A percentile compares a stretch with the other conserved stretches of the same genome.
phyloP scores from a whole-genome alignment of 1,140 invertebrate species.

The Cydia amplana region DNA sequence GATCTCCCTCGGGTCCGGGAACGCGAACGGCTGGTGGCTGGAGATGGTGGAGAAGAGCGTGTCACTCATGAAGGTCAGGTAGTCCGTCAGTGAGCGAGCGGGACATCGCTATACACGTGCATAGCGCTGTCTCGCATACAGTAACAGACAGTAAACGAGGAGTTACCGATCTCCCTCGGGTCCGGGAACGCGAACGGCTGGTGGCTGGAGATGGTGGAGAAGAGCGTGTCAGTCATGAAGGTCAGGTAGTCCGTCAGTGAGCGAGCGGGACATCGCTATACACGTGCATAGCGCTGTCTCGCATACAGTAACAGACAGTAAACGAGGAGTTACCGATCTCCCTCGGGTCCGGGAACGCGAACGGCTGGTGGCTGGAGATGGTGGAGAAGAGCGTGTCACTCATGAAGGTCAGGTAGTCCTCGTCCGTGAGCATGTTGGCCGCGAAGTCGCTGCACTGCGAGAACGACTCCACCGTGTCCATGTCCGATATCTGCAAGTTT shows the following conservation, averaged over 20 bases:
- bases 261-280: too few species aligned
- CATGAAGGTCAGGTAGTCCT: slow-evolving; percentile 93
- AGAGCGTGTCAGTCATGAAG: slow-evolving; percentile 94
- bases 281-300: too few species aligned
- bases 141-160: slow-evolving; percentile 33
- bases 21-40: slow-evolving; percentile 93
- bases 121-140: too few species aligned
- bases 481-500: slow-evolving; percentile 84
- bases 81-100: slow-evolving; percentile 88
- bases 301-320: slow-evolving; percentile 37
- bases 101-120: too few species aligned
- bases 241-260: slow-evolving; percentile 83
- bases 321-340: slow-evolving; percentile 89
- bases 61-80: slow-evolving; percentile 94
- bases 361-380: slow-evolving; percentile 92
- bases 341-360: slow-evolving; percentile 97
- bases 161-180: slow-evolving; percentile 95
- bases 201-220: slow-evolving; percentile 91
- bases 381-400: slow-evolving; percentile 95
- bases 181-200: slow-evolving; percentile 98
- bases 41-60: slow-evolving; percentile 93
- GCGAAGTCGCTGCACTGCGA: slow-evolving; percentile 83
- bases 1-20: too few species aligned
- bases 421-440: slow-evolving; percentile 89
- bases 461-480: slow-evolving; percentile 89